Evolutionary conservation across 2,888 invertebrate genomes (phyloP).

Genomic region (Diarsia dahlii): DNA sequence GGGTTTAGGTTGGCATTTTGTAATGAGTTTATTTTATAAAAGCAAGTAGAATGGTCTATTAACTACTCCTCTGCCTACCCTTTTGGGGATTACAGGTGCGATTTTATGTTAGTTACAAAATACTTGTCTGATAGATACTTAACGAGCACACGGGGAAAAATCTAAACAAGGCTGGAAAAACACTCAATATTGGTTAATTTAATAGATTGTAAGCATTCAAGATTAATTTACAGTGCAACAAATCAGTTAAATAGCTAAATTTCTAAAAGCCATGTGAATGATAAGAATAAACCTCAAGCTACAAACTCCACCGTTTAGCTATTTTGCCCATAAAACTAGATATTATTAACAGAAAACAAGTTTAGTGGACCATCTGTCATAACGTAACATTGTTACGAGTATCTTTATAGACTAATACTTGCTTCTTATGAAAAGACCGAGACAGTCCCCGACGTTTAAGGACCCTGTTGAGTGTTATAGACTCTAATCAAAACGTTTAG

Average conservation of each 20-base stretch:
- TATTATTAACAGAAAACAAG: conserved; percentile 68
- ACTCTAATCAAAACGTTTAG: conserved; percentile 58
- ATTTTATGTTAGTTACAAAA: background rate
- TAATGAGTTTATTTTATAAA: background rate
- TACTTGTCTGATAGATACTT: background rate
- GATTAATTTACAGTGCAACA: background rate
- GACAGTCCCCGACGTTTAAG: conserved; percentile 44
- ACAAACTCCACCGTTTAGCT: conserved; percentile 26
- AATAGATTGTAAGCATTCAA: background rate
- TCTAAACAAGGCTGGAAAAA: background rate
- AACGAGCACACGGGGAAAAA: background rate
- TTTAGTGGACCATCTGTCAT: conserved; percentile 68
- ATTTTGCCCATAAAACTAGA: conserved; percentile 67
- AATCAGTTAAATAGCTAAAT: background rate
- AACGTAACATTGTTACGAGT: conserved; percentile 67
- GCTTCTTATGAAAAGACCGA: conserved; percentile 61
- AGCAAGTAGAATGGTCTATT: background rate
- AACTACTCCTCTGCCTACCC: background rate
- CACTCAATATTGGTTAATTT: background rate
- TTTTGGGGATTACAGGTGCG: background rate
- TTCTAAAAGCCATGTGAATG: background rate
- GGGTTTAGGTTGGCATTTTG: no score
- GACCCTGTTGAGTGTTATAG: conserved; percentile 57
- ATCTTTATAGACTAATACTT: conserved; percentile 66
- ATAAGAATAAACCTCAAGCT: background rate